A percentile compares a stretch with the other conserved stretches of the same genome.
Conservation (phyloP, 2,113 vertebrate genomes). For the Epinephelus lanceolatus region DNA sequence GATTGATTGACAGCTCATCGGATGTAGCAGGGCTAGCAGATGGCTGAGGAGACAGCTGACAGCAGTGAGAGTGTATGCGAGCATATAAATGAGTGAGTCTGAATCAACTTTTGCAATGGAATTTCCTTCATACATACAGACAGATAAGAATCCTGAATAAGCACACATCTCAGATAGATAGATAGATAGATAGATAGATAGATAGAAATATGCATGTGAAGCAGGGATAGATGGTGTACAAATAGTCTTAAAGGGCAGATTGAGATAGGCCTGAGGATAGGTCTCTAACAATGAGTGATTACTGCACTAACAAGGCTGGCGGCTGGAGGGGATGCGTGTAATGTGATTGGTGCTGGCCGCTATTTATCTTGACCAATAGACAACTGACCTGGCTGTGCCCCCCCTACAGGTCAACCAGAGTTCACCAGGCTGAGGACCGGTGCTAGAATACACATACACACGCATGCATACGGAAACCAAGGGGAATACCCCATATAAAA, state of each 20-base stretch:
- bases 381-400: conserved; percentile 81
- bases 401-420: conserved; percentile 80
- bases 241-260: conserved; percentile 76
- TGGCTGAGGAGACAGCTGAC: conserved; percentile 49
- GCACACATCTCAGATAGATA: neutral
- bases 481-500: neutral
- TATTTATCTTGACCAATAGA: conserved; percentile 86
- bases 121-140: conserved; percentile 20
- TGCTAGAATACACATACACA: neutral
- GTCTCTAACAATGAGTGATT: conserved; percentile 85
- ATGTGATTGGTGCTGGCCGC: conserved; percentile 83
- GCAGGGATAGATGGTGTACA: conserved; percentile 29
- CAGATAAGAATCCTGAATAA: neutral
- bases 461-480: neutral
- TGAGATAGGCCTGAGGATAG: conserved; percentile 64
- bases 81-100: conserved; percentile 42
- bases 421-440: conserved; percentile 72
- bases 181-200: conserved; percentile 23
- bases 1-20: conserved; percentile 64
- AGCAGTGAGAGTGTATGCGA: conserved; percentile 41
- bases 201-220: conserved; percentile 30
- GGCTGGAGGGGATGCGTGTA: conserved; percentile 83
- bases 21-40: conserved; percentile 54
- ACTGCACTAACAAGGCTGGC: conserved; percentile 84
- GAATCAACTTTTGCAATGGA: conserved; percentile 21